Base-by-base conservation (phyloP, 1,140 invertebrate genomes). In the Zeugodacus cucurbitae region DNA sequence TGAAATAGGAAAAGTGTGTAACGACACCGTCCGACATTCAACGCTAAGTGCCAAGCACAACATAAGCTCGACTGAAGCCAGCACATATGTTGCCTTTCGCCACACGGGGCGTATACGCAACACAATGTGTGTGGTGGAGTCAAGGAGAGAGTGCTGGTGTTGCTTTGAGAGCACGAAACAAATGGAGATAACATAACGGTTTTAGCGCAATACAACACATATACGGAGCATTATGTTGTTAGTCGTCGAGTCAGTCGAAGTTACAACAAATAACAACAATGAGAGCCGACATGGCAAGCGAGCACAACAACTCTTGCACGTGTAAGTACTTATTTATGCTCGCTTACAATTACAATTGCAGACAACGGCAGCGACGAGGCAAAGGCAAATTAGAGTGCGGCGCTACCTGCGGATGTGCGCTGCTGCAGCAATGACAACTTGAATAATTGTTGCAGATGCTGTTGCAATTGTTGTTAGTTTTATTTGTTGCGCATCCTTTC, bases 401-500 rank as follows among this genome's bases (percentile, higher is more conserved):
- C 67, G 34, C 22, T 37, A 41, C 67, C 34, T 37, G 34, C 17
- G 34, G 67, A 37, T 22, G 7, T 62, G 48, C 48, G 48, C 2
- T 64, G 67, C 22, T 74, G 67, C 32, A 10, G 34, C 34, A 74
- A 37, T 22, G 32, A 74, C 67, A 74, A 74, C 67, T 74, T 74
- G 67, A 37, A 74, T 74, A 74, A 74, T 37, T 74, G 67, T 74
- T 74, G 67, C 67, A 74, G 67, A 74, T 74, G 67, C 32, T 41
- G 17, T 70, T 70, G 67, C 32, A 70, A 34, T 70, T 70, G 29
- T 67, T 32, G 62, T 67, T 67, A 29, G 34, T 74, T 74, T 17
- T 32, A 22, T 37, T 74, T 74, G 17, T 74, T 20, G 32, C 34
- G 20, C 67, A 32, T 26, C 3, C 32, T 70, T 67, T 37, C n/a